Conservation (phyloP, 2,113 vertebrate species). For the Alectura lathami region DNA sequence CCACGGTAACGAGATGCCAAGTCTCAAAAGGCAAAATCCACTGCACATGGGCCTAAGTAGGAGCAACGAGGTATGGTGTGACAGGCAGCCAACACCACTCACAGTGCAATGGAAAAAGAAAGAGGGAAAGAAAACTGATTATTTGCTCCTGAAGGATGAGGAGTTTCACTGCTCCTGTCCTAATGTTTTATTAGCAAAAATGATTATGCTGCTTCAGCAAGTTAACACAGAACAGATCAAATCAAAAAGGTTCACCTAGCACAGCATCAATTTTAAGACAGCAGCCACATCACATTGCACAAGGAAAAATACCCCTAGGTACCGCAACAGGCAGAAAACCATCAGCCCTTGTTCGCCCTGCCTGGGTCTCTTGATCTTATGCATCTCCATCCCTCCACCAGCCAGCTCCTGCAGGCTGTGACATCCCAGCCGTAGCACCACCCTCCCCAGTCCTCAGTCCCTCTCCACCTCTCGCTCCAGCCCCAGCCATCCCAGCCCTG, state of each 20-base stretch:
- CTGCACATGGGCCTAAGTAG: neutral
- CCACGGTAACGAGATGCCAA: neutral
- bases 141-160: neutral
- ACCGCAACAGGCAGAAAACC: neutral
- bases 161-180: neutral
- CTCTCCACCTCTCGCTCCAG: neutral
- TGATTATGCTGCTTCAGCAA: neutral
- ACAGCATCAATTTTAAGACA: neutral
- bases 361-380: neutral
- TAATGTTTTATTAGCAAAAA: neutral
- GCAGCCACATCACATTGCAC: neutral
- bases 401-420: neutral
- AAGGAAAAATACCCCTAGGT: neutral
- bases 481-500: neutral
- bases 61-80: fast-evolving
- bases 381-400: neutral
- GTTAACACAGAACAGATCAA: neutral
- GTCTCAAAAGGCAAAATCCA: neutral
- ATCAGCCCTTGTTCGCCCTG: neutral
- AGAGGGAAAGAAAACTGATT: neutral
- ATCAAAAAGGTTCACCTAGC: neutral
- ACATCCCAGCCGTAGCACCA: neutral
- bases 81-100: neutral
- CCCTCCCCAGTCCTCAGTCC: neutral
- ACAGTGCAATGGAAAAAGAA: too few relatives aligned